These are phyloP conservation scores for Cyaniris semiargus DNA, from an alignment of 2,888 invertebrate species.

Conservation along the genomic window DNA sequence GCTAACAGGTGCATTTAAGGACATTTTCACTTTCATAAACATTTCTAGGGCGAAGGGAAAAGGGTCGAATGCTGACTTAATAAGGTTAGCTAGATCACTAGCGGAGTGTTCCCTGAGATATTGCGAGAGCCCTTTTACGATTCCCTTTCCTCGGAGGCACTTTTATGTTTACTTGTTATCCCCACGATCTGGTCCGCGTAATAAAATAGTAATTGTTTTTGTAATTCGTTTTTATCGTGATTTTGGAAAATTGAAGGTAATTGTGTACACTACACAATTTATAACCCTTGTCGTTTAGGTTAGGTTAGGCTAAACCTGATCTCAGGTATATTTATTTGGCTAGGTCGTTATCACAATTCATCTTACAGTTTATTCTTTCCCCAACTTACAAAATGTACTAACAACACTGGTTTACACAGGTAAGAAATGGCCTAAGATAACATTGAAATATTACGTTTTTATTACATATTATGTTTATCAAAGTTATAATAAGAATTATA, in stretches of 20 bases:
- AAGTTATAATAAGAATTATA: too few species aligned
- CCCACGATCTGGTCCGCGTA: not conserved
- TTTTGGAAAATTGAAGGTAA: not conserved
- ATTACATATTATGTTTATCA: too few species aligned
- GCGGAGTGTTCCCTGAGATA: constrained; percentile 59
- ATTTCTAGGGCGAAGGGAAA: constrained; percentile 53
- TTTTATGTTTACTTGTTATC: constrained; percentile 40
- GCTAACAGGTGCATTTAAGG: constrained; percentile 67
- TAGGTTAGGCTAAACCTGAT: too few species aligned
- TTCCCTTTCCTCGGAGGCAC: constrained; percentile 49
- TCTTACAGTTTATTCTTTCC: too few species aligned
- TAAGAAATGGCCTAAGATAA: too few species aligned
- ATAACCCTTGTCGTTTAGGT: too few species aligned
- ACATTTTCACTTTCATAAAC: constrained; percentile 66
- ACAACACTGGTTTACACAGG: too few species aligned
- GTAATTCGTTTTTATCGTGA: constrained; percentile 9
- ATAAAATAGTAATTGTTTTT: constrained; percentile 21
- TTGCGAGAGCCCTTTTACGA: constrained; percentile 61
- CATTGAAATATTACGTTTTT: too few species aligned
- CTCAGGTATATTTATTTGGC: too few species aligned
- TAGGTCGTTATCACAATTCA: too few species aligned
- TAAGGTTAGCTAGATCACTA: constrained; percentile 64
- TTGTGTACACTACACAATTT: too few species aligned
- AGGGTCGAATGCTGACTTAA: constrained; percentile 66
- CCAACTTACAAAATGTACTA: too few species aligned